phyloP scores from a whole-genome alignment of 1,140 invertebrate genomes.

The Eulimnadia texana region DNA sequence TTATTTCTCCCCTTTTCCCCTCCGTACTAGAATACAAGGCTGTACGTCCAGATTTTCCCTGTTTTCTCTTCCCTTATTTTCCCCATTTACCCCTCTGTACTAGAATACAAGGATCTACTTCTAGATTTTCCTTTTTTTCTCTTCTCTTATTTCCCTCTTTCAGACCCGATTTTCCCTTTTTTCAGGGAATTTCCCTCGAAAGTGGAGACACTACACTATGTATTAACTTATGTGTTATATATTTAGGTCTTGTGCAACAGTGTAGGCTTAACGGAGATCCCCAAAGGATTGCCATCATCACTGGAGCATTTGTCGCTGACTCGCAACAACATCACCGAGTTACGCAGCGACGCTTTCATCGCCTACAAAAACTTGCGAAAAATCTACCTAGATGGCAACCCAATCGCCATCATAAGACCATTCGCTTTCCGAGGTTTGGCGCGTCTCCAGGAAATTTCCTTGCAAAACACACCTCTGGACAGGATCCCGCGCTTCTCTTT shows the following conservation, averaged over 20 bases:
- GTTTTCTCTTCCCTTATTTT: no score
- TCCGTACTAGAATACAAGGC: no score
- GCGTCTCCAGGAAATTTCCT: conserved; percentile 55
- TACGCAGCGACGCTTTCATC: conserved; percentile 60
- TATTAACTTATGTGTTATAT: not conserved
- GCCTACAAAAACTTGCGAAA: conserved; percentile 52
- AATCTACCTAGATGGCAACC: conserved; percentile 60
- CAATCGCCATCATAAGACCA: conserved; percentile 57
- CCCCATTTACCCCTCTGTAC: no score
- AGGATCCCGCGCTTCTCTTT: conserved; percentile 62
- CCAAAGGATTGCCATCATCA: conserved; percentile 44
- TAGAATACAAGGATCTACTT: no score
- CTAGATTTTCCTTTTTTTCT: no score
- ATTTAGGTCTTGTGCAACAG: conserved; percentile 67
- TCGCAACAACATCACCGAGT: conserved; percentile 58
- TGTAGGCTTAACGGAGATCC: conserved; percentile 57
- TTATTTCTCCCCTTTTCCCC: no score
- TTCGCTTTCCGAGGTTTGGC: conserved; percentile 66
- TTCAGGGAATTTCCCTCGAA: not conserved
- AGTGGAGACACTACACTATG: not conserved
- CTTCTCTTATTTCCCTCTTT: no score
- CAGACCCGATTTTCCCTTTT: no score
- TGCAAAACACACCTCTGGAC: conserved; percentile 60
- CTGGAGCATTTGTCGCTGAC: conserved; percentile 66
- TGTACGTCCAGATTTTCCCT: no score